Percentiles rank a stretch among this genome's conserved stretches.
phyloP scores from a whole-genome alignment of 2,888 invertebrate species.

The Aricia artaxerxes region DNA sequence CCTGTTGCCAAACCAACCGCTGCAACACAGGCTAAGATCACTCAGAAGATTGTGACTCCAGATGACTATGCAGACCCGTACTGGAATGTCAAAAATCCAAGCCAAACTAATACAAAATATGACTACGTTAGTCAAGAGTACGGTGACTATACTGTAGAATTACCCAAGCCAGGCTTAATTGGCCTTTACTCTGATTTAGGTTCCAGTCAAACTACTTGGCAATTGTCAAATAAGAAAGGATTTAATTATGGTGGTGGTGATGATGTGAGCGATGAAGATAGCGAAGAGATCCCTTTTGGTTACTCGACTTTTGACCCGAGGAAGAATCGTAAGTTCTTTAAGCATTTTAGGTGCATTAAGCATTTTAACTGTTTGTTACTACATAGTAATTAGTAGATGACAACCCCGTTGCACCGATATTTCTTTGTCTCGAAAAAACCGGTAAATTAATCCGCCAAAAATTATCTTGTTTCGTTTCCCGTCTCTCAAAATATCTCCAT shows the following conservation, averaged over 20 bases:
- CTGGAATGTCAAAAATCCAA: constrained; percentile 57
- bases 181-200: constrained; percentile 65
- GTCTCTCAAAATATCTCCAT: too few relatives aligned
- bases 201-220: constrained; percentile 51
- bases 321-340: constrained; percentile 46
- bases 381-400: too few relatives aligned
- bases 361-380: background rate
- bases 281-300: constrained; percentile 53
- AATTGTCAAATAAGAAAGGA: constrained; percentile 46
- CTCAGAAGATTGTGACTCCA: constrained; percentile 52
- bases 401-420: too few relatives aligned
- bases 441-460: too few relatives aligned
- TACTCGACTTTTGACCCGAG: constrained; percentile 68
- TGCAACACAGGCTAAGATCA: constrained; percentile 42
- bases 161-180: constrained; percentile 66
- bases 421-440: too few relatives aligned
- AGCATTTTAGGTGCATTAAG: background rate
- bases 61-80: constrained; percentile 64
- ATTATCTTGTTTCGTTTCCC: too few relatives aligned
- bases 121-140: constrained; percentile 54
- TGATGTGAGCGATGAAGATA: constrained; percentile 51
- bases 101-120: constrained; percentile 45
- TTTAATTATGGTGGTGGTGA: constrained; percentile 45
- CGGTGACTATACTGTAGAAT: constrained; percentile 59
- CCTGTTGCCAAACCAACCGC: constrained; percentile 45